Base-by-base conservation (phyloP, 2,797 vertebrate genomes). In the Jordanella pulchra region DNA sequence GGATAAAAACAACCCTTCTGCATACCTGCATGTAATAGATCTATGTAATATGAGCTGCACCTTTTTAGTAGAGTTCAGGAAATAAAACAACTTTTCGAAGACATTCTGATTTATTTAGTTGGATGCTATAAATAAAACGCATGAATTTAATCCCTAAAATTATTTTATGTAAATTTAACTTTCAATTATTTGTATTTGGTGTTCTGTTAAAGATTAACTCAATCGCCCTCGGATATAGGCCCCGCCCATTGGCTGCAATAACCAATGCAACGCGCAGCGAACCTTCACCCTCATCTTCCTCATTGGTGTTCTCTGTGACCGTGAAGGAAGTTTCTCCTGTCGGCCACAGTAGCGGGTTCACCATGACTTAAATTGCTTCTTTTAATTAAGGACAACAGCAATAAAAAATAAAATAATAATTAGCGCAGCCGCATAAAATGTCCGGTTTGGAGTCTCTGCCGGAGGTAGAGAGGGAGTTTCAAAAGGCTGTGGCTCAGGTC, bases 381-480 rank as follows among this genome's bases (percentile, higher is more conserved):
- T 25, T 7, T 53, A 28, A 76, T 71, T 69, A 71, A 70, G 65
- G 17, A 53, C n/a, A n/a, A n/a, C n/a, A n/a, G n/a, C n/a, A n/a
- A n/a, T n/a, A 1, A 7, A 15, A 14, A 65, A 18, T 3, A 47
- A 47, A 3, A 15, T 30, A 28, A 10, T 11, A 47, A 67, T 66
- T 27, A 44, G 7, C 54, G 55, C 72, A 25, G 45, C n/a, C 54
- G 11, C 35, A 17, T 23, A 55, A 23, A 47, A 94, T 94, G 93
- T 77, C 89, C 12, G 65, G 68, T 23, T 21, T 47, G 48, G 64
- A 17, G 32, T 35, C 69, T 25, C 27, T 83, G 28, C 25, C 75
- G 27, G 79, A 83, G 0, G 89, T 87, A 66, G 93, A 94, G 51
- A 86, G 60, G 7, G 90, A 92, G 14, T 95, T 95, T 67, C 87